Evolutionary conservation across 1,140 invertebrate genomes (phyloP).

Genomic region (Zelostemma sp.): DNA sequence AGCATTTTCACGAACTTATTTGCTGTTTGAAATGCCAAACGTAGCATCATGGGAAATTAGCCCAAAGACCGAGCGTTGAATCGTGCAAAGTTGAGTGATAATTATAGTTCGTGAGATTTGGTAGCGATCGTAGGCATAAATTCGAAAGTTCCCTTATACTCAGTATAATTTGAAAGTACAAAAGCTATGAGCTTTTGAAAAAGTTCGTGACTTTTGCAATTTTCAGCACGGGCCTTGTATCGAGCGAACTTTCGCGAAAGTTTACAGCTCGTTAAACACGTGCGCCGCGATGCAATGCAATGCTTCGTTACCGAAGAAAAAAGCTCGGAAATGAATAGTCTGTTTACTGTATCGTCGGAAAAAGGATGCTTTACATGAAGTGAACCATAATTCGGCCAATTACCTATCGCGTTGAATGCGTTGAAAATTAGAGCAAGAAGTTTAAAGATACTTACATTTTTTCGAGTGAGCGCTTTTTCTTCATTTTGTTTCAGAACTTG

Average conservation of each 20-base stretch:
- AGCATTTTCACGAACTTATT: no score
- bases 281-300: slow-evolving; percentile 25
- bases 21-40: no score
- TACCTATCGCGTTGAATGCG: no score
- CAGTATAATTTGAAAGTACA: slow-evolving; percentile 35
- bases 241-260: slow-evolving; percentile 44
- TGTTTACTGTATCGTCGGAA: slow-evolving; percentile 38
- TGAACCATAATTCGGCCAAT: slow-evolving; percentile 2
- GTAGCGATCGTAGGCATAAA: slow-evolving; percentile 31
- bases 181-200: slow-evolving; percentile 45
- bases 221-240: slow-evolving; percentile 42
- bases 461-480: no score
- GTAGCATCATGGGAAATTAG: no score
- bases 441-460: no score
- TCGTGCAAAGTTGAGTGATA: slow-evolving; percentile 14
- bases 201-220: slow-evolving; percentile 46
- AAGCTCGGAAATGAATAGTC: slow-evolving; percentile 34
- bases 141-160: slow-evolving; percentile 31
- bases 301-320: slow-evolving; percentile 38
- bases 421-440: no score
- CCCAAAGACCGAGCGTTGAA: no score
- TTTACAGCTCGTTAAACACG: slow-evolving; percentile 49
- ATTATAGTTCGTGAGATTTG: slow-evolving; percentile 30
- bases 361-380: slow-evolving; percentile 34
- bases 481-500: no score